Conservation (phyloP, 64 coral and sea anemone species). For the Montipora sp. region DNA sequence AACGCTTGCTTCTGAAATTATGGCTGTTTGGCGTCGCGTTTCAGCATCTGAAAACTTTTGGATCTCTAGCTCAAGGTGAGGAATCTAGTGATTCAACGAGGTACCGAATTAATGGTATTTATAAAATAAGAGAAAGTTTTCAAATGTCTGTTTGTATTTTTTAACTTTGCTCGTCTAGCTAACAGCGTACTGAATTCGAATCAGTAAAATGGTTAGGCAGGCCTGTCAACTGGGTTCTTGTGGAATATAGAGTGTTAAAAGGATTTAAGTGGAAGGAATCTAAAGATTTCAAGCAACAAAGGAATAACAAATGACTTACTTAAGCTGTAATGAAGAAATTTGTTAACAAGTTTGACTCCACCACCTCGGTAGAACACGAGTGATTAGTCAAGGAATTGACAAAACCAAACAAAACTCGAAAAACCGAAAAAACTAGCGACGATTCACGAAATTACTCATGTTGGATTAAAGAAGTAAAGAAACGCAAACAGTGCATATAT, state of each 20-base stretch:
- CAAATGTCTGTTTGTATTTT: neutral
- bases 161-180: neutral
- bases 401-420: too few species aligned
- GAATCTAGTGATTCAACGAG: neutral
- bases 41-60: neutral
- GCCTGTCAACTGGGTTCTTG: neutral
- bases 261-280: neutral
- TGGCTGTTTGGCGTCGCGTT: neutral
- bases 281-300: neutral
- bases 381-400: neutral
- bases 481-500: neutral
- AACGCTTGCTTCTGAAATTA: neutral
- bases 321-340: neutral
- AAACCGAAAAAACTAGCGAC: too few species aligned
- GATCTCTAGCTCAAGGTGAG: slow-evolving; percentile 24
- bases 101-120: neutral
- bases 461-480: neutral
- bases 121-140: neutral
- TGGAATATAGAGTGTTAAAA: neutral
- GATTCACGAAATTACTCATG: too few species aligned
- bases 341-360: too few species aligned
- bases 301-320: neutral
- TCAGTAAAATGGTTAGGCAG: neutral
- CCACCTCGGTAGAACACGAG: neutral
- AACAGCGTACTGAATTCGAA: neutral